A percentile compares a stretch with the other conserved stretches of the same genome.
These are phyloP conservation scores for Malurus cyaneus DNA, from an alignment of 2,113 vertebrate species.

Conservation along the genomic window DNA sequence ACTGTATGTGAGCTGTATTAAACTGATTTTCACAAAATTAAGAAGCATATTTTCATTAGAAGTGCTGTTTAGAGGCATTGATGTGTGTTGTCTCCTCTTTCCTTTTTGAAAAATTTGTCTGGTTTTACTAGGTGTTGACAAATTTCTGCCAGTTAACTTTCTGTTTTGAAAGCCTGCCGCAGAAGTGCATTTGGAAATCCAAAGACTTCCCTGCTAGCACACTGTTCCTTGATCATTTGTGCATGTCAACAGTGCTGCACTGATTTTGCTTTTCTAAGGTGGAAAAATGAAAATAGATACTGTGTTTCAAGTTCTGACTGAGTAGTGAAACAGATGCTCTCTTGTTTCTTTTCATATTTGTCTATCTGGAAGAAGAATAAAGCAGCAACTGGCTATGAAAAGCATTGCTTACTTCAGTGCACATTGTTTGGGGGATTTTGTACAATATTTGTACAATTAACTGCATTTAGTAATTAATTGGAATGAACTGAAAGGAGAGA, in stretches of 20 bases:
- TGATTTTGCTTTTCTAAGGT: not conserved
- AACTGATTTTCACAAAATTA: not conserved
- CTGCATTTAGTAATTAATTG: constrained; percentile 6
- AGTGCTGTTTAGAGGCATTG: not conserved
- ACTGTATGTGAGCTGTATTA: not conserved
- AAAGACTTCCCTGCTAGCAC: not conserved
- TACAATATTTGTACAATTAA: not conserved
- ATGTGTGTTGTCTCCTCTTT: not conserved
- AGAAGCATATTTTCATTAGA: not conserved
- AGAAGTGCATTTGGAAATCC: not conserved
- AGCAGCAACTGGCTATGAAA: not conserved
- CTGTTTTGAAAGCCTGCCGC: not conserved
- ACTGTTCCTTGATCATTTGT: not conserved
- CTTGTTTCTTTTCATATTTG: not conserved
- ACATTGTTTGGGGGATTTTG: not conserved
- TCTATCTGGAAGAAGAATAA: not conserved
- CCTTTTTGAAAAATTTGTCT: not conserved
- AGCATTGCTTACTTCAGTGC: not conserved
- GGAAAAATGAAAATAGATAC: not conserved
- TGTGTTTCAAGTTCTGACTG: not conserved
- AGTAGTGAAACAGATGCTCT: not conserved
- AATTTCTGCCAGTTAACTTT: not conserved
- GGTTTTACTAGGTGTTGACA: not conserved
- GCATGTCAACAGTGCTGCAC: not conserved
- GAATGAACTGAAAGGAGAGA: not conserved